Conservation (phyloP, 2,888 invertebrate genomes). For the Melipona beecheii region DNA sequence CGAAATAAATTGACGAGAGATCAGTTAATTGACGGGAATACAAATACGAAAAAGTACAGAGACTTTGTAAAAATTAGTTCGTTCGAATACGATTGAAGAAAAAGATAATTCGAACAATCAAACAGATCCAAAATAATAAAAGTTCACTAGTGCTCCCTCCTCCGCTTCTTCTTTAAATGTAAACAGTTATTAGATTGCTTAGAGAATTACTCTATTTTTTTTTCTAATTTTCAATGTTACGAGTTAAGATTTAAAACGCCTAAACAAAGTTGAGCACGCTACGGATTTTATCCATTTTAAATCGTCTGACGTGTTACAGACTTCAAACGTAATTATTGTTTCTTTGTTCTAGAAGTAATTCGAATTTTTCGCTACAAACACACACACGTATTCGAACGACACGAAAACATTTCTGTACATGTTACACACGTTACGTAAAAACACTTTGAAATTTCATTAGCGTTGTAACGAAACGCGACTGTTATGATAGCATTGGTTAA, state of each 20-base stretch:
- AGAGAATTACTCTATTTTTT: not conserved
- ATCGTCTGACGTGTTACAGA: not conserved
- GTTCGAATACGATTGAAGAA: not conserved
- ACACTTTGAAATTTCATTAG: too few species aligned
- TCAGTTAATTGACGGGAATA: slow-evolving; percentile 3
- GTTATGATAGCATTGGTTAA: too few species aligned
- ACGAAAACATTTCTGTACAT: too few species aligned
- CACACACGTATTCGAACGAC: not conserved
- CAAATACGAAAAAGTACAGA: not conserved
- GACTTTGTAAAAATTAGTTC: not conserved
- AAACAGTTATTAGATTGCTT: not conserved
- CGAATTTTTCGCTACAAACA: not conserved
- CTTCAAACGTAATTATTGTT: not conserved
- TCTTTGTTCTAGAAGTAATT: not conserved
- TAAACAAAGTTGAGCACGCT: not conserved
- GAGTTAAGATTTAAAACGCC: not conserved
- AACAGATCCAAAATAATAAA: not conserved
- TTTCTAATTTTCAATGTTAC: not conserved
- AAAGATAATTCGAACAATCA: not conserved
- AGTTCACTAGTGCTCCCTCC: not conserved
- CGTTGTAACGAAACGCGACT: too few species aligned
- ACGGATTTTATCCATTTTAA: not conserved
- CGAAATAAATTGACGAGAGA: slow-evolving; percentile 2
- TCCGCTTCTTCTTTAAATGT: not conserved
- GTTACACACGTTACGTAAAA: too few species aligned